A percentile compares a stretch with the other conserved stretches of the same genome.
phyloP scores from a whole-genome alignment of 2,888 invertebrate genomes.

The Mythimna ferrago region DNA sequence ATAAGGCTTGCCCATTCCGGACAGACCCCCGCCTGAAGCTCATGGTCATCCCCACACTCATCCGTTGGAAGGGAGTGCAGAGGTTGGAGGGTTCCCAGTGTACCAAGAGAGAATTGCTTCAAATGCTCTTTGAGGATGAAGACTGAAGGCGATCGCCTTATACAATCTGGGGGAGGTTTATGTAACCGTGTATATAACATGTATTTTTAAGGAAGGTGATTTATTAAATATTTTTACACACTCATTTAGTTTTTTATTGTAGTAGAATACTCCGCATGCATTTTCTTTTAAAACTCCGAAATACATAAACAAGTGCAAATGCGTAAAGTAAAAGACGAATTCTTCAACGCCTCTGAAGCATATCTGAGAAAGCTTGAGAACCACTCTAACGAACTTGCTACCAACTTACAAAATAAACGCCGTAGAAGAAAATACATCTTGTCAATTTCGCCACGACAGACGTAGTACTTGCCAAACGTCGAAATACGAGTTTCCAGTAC shows the following conservation, averaged over 20 bases:
- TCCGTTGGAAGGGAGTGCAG: constrained; percentile 95
- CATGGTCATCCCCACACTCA: constrained; percentile 95
- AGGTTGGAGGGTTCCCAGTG: constrained; percentile 95
- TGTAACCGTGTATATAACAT: constrained; percentile 53
- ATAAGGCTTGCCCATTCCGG: constrained; percentile 95
- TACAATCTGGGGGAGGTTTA: background rate
- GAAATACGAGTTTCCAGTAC: too few relatives aligned
- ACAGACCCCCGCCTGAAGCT: constrained; percentile 93
- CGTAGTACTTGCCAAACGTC: too few relatives aligned
- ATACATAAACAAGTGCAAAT: too few relatives aligned
- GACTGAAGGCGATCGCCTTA: background rate
- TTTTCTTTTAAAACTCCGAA: background rate
- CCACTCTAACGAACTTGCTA: too few relatives aligned
- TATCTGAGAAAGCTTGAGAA: too few relatives aligned
- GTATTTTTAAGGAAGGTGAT: constrained; percentile 50
- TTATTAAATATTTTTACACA: constrained; percentile 31
- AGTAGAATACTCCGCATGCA: background rate
- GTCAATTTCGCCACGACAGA: too few relatives aligned
- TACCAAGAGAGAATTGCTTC: constrained; percentile 93
- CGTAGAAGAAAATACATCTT: too few relatives aligned
- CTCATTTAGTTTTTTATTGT: background rate
- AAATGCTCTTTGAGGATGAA: constrained; percentile 70
- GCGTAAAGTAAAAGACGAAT: too few relatives aligned
- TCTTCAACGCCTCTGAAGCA: too few relatives aligned
- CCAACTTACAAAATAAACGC: too few relatives aligned